phyloP scores from a whole-genome alignment of 2,113 vertebrate genomes.

The Pyrgilauda ruficollis region DNA sequence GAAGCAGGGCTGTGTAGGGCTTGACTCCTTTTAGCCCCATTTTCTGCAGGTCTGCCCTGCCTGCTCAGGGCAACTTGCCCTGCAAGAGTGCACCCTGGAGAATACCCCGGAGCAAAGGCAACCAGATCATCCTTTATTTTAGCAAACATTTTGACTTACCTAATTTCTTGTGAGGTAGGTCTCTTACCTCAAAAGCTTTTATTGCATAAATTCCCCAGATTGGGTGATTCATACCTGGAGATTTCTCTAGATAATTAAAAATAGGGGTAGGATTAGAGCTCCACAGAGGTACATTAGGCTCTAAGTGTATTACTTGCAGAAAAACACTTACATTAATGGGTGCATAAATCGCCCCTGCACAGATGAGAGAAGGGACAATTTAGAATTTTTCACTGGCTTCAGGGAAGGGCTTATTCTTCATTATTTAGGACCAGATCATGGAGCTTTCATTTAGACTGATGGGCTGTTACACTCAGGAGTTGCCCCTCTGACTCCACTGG shows the following conservation, averaged over 20 bases:
- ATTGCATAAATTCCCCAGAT: constrained; percentile 6
- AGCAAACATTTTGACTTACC: constrained; percentile 24
- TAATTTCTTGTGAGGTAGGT: neutral
- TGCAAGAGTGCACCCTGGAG: neutral
- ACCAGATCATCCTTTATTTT: neutral
- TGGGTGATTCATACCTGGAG: constrained; percentile 47
- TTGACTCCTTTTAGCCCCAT: neutral
- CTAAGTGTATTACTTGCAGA: constrained; percentile 37
- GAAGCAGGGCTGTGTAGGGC: neutral
- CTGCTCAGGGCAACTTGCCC: neutral
- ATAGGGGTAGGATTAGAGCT: constrained; percentile 42
- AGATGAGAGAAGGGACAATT: constrained; percentile 33
- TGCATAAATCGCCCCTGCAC: constrained; percentile 32
- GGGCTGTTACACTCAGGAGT: neutral
- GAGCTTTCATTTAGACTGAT: neutral
- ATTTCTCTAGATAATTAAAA: constrained; percentile 56
- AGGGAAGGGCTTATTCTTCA: neutral
- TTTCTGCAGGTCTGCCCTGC: neutral
- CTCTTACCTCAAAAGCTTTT: constrained; percentile 40
- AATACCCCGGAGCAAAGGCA: neutral
- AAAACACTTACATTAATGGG: constrained; percentile 56
- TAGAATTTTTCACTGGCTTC: constrained; percentile 7
- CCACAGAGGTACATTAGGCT: constrained; percentile 52
- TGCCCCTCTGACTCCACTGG: neutral
- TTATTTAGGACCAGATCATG: neutral